Conservation (phyloP, 1,140 invertebrate species). For the Drosophila trapezifrons region DNA sequence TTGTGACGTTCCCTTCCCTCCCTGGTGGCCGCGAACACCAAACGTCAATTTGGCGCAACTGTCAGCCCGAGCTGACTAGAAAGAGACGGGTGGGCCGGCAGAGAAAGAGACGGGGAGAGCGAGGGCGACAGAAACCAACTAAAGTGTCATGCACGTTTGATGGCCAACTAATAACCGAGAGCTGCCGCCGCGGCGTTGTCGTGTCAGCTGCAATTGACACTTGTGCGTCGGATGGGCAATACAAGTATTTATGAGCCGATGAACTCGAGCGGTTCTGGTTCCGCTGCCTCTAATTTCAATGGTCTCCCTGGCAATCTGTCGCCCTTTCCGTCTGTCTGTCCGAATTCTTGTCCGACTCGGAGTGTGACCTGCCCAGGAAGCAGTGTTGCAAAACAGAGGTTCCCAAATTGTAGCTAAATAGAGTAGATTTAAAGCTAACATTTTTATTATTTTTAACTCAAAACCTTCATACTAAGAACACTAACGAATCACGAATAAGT, state of each 20-base stretch:
- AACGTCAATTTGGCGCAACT: slow-evolving; percentile 70
- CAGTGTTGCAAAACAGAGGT: background rate
- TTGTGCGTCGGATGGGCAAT: slow-evolving; percentile 61
- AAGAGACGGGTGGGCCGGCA: slow-evolving; percentile 7
- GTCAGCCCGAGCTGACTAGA: slow-evolving; percentile 49
- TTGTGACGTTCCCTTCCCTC: background rate
- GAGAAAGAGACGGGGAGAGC: slow-evolving; percentile 9
- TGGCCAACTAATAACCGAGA: slow-evolving; percentile 47
- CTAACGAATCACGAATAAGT: too few species aligned
- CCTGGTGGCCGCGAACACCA: slow-evolving; percentile 39
- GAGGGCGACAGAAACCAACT: slow-evolving; percentile 30
- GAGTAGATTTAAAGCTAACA: background rate
- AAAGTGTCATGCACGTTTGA: slow-evolving; percentile 53
- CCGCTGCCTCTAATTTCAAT: slow-evolving; percentile 72
- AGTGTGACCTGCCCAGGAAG: background rate
- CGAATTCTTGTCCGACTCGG: slow-evolving; percentile 3
- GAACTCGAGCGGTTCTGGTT: slow-evolving; percentile 49
- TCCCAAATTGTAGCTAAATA: background rate
- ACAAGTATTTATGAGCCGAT: slow-evolving; percentile 63
- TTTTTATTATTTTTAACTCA: background rate
- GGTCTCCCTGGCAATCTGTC: slow-evolving; percentile 57
- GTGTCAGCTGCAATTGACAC: slow-evolving; percentile 71
- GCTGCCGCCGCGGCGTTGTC: slow-evolving; percentile 44
- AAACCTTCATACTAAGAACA: background rate
- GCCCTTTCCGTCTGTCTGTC: slow-evolving; percentile 13